Conservation (phyloP, 2,888 invertebrate species). For the Ditula angustiorana region DNA sequence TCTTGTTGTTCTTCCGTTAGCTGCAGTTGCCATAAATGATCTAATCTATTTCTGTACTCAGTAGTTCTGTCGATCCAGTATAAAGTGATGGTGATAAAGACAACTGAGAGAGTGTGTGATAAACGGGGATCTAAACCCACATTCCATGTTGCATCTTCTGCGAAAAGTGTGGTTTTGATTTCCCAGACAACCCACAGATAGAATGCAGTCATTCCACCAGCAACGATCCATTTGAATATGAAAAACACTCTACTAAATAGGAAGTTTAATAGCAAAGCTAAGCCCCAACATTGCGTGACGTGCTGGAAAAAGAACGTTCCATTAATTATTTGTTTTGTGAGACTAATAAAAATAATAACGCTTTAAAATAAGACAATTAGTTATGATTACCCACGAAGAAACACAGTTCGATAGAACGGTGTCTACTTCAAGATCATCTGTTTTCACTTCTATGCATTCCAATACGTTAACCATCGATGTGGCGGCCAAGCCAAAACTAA, state of each 20-base stretch:
- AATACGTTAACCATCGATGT: constrained; percentile 88
- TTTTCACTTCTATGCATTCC: constrained; percentile 65
- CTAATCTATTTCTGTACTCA: constrained; percentile 95
- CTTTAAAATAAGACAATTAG: constrained; percentile 41
- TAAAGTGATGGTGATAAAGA: constrained; percentile 90
- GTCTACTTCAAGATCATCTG: constrained; percentile 53
- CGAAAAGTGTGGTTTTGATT: constrained; percentile 82
- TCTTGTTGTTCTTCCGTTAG: constrained; percentile 93
- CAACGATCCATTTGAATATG: constrained; percentile 91
- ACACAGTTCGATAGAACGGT: constrained; percentile 75
- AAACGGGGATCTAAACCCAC: constrained; percentile 88
- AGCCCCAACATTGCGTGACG: constrained; percentile 89
- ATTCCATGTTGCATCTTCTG: constrained; percentile 89
- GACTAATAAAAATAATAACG: constrained; percentile 5
- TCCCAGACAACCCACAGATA: constrained; percentile 90
- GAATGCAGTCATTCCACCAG: constrained; percentile 86
- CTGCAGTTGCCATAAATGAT: constrained; percentile 89
- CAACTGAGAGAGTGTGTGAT: constrained; percentile 90
- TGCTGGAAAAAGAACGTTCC: constrained; percentile 85
- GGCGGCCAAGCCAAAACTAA: constrained; percentile 87
- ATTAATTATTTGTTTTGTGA: neutral
- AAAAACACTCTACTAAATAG: constrained; percentile 94
- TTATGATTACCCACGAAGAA: constrained; percentile 79
- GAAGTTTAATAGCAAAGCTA: constrained; percentile 89
- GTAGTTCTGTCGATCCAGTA: constrained; percentile 95